A percentile compares a stretch with the other conserved stretches of the same genome.
phyloP scores from a whole-genome alignment of 2,113 vertebrate species.

The Microtus oregoni region DNA sequence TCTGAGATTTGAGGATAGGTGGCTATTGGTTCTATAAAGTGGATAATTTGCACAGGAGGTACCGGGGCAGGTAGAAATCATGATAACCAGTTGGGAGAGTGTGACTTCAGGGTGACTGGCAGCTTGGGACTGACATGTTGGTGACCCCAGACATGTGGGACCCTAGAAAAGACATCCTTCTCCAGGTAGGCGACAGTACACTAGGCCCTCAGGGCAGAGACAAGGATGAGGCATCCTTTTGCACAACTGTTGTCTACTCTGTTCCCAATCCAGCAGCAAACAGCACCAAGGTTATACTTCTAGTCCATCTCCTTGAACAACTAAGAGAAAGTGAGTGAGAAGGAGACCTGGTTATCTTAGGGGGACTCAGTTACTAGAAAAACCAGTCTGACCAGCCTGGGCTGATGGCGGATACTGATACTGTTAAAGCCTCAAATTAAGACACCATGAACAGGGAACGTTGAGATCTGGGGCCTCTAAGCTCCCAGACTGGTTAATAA shows the following conservation, averaged over 20 bases:
- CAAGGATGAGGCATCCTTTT: neutral
- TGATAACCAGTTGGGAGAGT: neutral
- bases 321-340: conserved; percentile 55
- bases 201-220: neutral
- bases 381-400: conserved; percentile 41
- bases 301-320: neutral
- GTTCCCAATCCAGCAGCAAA: neutral
- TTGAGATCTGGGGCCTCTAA: neutral
- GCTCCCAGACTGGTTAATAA: neutral
- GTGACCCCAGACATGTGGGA: neutral
- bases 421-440: conserved; percentile 52
- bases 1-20: no score
- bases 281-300: neutral
- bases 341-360: neutral
- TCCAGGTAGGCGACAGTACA: neutral
- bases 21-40: neutral
- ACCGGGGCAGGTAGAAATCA: neutral
- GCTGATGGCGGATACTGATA: conserved; percentile 55
- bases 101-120: neutral
- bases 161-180: neutral
- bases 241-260: neutral
- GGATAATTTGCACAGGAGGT: neutral
- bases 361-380: neutral
- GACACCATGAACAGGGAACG: neutral
- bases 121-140: neutral